Conservation (phyloP, 2,113 vertebrate species). For the Cinclus cinclus region DNA sequence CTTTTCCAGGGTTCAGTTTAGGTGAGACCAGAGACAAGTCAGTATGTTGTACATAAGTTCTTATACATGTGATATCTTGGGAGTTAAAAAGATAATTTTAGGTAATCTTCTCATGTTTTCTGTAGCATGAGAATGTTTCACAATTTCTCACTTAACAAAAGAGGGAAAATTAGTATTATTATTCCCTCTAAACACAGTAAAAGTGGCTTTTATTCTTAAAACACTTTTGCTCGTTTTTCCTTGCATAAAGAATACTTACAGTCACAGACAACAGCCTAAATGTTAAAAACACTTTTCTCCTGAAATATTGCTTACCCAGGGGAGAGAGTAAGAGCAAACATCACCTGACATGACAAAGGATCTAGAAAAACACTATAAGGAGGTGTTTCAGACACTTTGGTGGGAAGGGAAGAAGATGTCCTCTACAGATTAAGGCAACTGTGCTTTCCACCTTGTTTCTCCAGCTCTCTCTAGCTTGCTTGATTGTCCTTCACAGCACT, state of each 20-base stretch:
- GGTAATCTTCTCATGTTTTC: not conserved
- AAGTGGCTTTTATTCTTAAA: not conserved
- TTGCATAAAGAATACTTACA: not conserved
- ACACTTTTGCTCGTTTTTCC: not conserved
- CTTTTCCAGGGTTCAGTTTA: not conserved
- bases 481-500: not conserved
- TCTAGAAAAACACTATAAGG: not conserved
- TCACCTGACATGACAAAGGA: not conserved
- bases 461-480: not conserved
- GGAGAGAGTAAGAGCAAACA: not conserved
- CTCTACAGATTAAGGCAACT: not conserved
- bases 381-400: not conserved
- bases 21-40: not conserved
- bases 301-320: not conserved
- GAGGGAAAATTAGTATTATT: not conserved
- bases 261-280: not conserved
- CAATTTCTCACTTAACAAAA: not conserved
- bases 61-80: not conserved
- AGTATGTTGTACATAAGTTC: not conserved
- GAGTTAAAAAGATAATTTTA: not conserved
- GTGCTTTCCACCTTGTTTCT: not conserved
- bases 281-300: not conserved
- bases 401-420: not conserved
- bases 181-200: not conserved
- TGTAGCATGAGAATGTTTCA: not conserved